phyloP scores from a whole-genome alignment of 1,140 invertebrate genomes.

The Holcopasites calliopsidis region DNA sequence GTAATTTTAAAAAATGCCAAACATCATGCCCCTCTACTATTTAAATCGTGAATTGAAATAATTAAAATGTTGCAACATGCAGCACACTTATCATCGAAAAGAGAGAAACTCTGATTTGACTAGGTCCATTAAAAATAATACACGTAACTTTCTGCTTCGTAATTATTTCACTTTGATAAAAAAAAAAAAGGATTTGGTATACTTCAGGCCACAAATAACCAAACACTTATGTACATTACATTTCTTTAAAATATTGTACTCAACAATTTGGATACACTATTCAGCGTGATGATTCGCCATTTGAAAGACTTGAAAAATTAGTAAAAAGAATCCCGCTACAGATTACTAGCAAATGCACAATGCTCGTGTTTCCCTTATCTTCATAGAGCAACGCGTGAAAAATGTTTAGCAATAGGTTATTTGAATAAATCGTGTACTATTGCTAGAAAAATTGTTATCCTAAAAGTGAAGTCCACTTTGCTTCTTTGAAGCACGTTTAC shows the following conservation, averaged over 20 bases:
- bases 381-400: not conserved
- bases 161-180: not conserved
- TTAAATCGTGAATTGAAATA: not conserved
- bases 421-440: not conserved
- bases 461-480: not conserved
- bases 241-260: slow-evolving; percentile 20
- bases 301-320: slow-evolving; percentile 3
- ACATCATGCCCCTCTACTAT: not conserved
- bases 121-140: slow-evolving; percentile 7
- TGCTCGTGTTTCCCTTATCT: not conserved
- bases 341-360: slow-evolving; percentile 2
- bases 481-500: slow-evolving; percentile 16
- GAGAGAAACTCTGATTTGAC: slow-evolving; percentile 3
- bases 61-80: slow-evolving; percentile 12
- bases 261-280: slow-evolving; percentile 28
- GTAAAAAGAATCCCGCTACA: slow-evolving; percentile 28
- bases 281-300: not conserved
- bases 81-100: not conserved
- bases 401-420: not conserved
- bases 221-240: not conserved
- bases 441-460: not conserved
- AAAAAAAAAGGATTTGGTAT: not conserved
- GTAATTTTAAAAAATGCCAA: not conserved
- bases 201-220: slow-evolving; percentile 12
- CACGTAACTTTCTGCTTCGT: not conserved